Evolutionary conservation across 2,888 invertebrate genomes (phyloP), one percentile per base, ranked within the genome.

Genomic region (Seira sanloemensis): DNA sequence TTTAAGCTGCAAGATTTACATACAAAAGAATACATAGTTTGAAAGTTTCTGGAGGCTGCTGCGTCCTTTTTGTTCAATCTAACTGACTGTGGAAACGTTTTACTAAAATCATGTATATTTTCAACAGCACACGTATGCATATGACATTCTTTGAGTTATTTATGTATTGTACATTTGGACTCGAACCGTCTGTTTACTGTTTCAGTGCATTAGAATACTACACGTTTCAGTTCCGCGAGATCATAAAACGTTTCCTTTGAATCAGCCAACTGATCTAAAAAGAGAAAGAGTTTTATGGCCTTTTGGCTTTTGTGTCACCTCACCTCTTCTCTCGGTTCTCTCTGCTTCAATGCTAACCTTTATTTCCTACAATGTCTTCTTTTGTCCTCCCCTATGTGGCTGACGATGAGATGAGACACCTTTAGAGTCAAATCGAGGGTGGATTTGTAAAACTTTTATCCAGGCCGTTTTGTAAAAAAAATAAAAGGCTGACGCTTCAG

Each of bases 291-390:
- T 77, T 78, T 78, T 78, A 78, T 71, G 78, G 58, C 78, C 71
- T 78, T 78, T 78, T 71, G 78, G 77, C 77, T 76, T 77, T 71
- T 71, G 62, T 69, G 77, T 68, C 69, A 78, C 78, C 62, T 77
- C 62, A 62, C 24, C 23, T 23, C 21, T n/a, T n/a, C n/a, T n/a
- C 25, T 58, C 18, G 1, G 65, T 12, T 25, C 12, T 65, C 27
- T 46, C 12, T 37, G 37, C 27, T 62, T 65, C 19, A 65, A 54
- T 58, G 62, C 73, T 25, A 65, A 16, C 21, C 16, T 1, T 24
- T 67, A 23, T 18, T 21, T 23, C 5, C 66, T 65, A 19, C 19
- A 2, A 2, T 65, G 19, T 65, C 1, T 1, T 23, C 12, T 12
- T 65, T 65, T 65, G 21, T 12, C 12, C 18, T 65, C n/a, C n/a